Base-by-base conservation (phyloP, 2,113 vertebrate species). In the Colossoma macropomum region DNA sequence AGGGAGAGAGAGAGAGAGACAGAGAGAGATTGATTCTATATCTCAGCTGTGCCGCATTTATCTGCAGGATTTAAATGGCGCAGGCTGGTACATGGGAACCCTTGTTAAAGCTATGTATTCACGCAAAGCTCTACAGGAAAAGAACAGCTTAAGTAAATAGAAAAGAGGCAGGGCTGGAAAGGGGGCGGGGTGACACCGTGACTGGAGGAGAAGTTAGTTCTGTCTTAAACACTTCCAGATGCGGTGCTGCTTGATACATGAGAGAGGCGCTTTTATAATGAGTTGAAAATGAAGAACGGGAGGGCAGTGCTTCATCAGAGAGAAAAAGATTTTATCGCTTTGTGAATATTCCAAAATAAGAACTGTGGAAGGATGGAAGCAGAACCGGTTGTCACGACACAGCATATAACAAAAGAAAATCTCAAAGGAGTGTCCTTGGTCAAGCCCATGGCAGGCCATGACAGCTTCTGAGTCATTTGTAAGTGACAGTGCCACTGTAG, bases 141-240 rank as follows among this genome's bases (percentile, higher is more conserved):
- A 71, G 77, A 75, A 75, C 65, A 85, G 50, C 78, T 86, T 68
- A 83, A 79, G 70, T 73, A 84, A 84, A 86, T 30, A 84, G 34
- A 80, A 84, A 73, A 79, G 80, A 83, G 77, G 45, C 65, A 60
- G 76, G 16, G 66, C 12, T 54, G 77, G 30, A 80, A 41, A 69
- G 74, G 52, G 41, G 34, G 79, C 10, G 23, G 69, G 65, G 65
- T 80, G 81, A 62, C 50, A 70, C 77, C 86, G 92, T 93, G 94
- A 94, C 94, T 94, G 92, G 93, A 94, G 92, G 72, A 87, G 88
- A 94, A 94, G 92, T 93, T 89, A 89, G 92, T 92, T 90, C 90
- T 90, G 90, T 81, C 88, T 91, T 95, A 95, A 95, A 92, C 90
- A 92, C 87, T 94, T 94, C 93, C 94, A 95, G 93, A 95, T 95